These are phyloP conservation scores for Iselma pallidipennis DNA, from an alignment of 2,888 invertebrate species.

Conservation along the genomic window DNA sequence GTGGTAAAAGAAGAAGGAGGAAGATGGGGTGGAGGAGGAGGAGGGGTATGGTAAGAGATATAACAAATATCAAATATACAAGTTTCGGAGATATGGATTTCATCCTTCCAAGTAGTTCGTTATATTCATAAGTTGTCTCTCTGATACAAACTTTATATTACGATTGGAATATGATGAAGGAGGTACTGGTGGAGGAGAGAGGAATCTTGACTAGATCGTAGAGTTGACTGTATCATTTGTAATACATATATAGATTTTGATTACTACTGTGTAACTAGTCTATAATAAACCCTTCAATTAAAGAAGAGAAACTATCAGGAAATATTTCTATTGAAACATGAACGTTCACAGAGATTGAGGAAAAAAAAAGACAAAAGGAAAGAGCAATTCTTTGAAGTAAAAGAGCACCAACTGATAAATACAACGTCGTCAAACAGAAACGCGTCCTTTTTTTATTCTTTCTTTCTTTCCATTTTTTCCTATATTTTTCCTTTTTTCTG, in stretches of 20 bases:
- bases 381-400: conserved; percentile 47
- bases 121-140: conserved; percentile 49
- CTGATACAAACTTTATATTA: conserved; percentile 53
- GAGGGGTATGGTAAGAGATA: conserved; percentile 34
- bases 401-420: conserved; percentile 46
- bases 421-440: conserved; percentile 23
- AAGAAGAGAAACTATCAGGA: not conserved
- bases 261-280: no score
- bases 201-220: not conserved
- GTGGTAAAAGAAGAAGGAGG: not conserved
- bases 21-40: conserved; percentile 20
- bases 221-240: not conserved
- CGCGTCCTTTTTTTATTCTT: no score
- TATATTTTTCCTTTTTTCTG: conserved; percentile 32
- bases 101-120: conserved; percentile 45
- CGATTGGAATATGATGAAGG: conserved; percentile 5
- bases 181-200: not conserved
- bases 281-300: no score
- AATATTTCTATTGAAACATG: not conserved
- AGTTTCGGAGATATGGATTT: conserved; percentile 51
- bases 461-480: not conserved
- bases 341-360: not conserved
- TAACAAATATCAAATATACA: conserved; percentile 51
- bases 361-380: conserved; percentile 43
- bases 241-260: no score